These are phyloP conservation scores for Endomychus coccineus DNA, from an alignment of 2,888 invertebrate genomes.

Conservation along the genomic window DNA sequence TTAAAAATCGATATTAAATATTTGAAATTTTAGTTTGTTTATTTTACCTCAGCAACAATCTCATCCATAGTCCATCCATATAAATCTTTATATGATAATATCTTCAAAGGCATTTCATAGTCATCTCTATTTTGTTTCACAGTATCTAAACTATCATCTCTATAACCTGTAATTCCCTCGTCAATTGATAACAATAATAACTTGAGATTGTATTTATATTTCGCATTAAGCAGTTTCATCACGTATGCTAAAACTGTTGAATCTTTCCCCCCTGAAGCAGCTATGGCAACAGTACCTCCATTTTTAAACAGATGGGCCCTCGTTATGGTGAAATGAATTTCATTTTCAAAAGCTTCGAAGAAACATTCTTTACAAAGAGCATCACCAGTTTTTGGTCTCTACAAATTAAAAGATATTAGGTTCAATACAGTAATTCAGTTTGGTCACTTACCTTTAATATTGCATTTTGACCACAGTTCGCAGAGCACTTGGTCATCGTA, in stretches of 20 bases:
- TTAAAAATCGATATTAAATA: slow-evolving; percentile 3
- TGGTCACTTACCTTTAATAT: slow-evolving; percentile 57
- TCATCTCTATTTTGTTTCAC: slow-evolving; percentile 92
- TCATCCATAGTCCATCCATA: slow-evolving; percentile 99
- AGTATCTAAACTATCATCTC: slow-evolving; percentile 94
- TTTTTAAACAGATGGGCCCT: slow-evolving; percentile 72
- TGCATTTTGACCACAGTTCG: slow-evolving; percentile 66
- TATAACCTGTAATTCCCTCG: slow-evolving; percentile 93
- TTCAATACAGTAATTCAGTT: slow-evolving; percentile 1
- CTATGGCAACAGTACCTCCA: slow-evolving; percentile 85
- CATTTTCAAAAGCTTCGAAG: slow-evolving; percentile 86
- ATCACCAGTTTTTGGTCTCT: slow-evolving; percentile 88
- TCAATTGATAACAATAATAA: slow-evolving; percentile 91
- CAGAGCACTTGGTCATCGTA: too few species aligned
- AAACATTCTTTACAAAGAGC: slow-evolving; percentile 93
- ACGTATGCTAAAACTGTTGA: slow-evolving; percentile 96
- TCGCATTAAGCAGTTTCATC: slow-evolving; percentile 82
- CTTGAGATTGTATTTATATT: slow-evolving; percentile 83
- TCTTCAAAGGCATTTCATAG: slow-evolving; percentile 88
- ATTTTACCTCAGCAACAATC: slow-evolving; percentile 85
- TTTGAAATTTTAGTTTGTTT: slow-evolving; percentile 39
- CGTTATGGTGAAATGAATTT: slow-evolving; percentile 86
- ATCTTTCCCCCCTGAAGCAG: slow-evolving; percentile 92
- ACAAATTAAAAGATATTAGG: slow-evolving; percentile 4
- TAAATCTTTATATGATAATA: slow-evolving; percentile 92